phyloP scores from a whole-genome alignment of 2,113 vertebrate species.

The Struthidea cinerea region DNA sequence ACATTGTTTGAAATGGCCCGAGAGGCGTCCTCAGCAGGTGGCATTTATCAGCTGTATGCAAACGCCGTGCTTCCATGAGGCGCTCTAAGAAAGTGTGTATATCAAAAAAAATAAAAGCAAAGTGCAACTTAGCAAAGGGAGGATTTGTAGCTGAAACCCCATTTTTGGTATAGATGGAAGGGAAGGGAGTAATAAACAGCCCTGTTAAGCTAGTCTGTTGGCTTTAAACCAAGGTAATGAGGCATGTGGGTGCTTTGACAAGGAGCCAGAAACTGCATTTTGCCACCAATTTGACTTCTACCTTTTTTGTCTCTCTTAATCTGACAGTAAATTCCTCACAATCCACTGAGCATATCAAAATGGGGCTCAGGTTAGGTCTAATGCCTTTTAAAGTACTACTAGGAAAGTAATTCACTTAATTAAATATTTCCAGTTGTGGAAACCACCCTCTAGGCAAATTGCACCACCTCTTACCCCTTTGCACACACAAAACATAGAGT shows the following conservation, averaged over 20 bases:
- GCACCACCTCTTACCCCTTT: not conserved
- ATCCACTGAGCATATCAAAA: constrained; percentile 30
- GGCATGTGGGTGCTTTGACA: constrained; percentile 47
- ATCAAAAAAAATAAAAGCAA: not conserved
- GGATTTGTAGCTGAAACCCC: not conserved
- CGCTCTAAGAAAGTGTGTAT: not conserved
- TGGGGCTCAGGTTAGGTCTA: not conserved
- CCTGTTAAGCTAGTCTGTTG: constrained; percentile 25
- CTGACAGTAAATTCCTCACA: constrained; percentile 43
- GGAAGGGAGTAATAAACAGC: constrained; percentile 15
- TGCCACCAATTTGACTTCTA: constrained; percentile 18
- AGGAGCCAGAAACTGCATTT: constrained; percentile 53
- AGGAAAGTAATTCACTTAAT: constrained; percentile 53
- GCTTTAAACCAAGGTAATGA: constrained; percentile 65
- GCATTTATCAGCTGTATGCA: constrained; percentile 21
- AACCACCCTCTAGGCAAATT: not conserved
- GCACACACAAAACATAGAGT: not conserved
- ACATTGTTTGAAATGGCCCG: not conserved
- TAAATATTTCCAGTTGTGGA: constrained; percentile 51
- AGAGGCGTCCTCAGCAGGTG: not conserved
- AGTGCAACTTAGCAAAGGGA: not conserved
- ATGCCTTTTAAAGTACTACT: constrained; percentile 40
- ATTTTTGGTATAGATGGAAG: not conserved
- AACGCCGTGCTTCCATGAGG: fast-evolving
- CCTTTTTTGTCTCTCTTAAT: constrained; percentile 45